A percentile compares a stretch with the other conserved stretches of the same genome.
These are phyloP conservation scores for Hippotragus niger DNA, from an alignment of 2,113 vertebrate species.

Conservation along the genomic window DNA sequence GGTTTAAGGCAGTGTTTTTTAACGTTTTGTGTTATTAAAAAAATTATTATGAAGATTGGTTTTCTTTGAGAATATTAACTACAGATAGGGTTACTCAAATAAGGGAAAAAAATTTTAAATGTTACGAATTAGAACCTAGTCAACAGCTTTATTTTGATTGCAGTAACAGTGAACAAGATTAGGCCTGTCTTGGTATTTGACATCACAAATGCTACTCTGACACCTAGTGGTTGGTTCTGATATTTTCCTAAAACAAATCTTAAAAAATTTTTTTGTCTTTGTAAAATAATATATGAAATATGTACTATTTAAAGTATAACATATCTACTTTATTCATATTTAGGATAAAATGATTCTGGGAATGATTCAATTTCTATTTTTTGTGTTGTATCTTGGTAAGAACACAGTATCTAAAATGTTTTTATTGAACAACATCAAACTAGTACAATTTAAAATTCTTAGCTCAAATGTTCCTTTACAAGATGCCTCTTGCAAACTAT, in stretches of 20 bases:
- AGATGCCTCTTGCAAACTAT: neutral
- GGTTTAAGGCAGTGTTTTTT: neutral
- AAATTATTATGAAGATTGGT: neutral
- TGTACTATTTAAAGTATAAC: neutral
- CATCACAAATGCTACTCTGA: slow-evolving; percentile 74
- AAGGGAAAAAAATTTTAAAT: neutral
- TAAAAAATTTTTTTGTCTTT: neutral
- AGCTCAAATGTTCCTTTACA: neutral
- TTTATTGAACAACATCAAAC: neutral
- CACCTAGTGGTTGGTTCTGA: slow-evolving; percentile 75
- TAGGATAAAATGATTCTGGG: neutral
- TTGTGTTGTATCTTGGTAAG: neutral
- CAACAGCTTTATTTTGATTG: neutral
- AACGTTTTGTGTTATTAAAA: neutral
- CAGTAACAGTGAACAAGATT: neutral
- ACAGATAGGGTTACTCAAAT: neutral
- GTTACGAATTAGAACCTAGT: neutral
- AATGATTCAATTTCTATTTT: neutral
- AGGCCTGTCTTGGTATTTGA: neutral
- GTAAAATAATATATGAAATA: neutral
- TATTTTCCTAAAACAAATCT: neutral
- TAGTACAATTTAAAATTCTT: neutral
- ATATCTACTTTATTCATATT: neutral
- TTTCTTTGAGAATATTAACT: neutral
- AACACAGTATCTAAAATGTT: neutral